These are phyloP conservation scores for Cephus runcator DNA, from an alignment of 2,888 invertebrate species.

Conservation along the genomic window DNA sequence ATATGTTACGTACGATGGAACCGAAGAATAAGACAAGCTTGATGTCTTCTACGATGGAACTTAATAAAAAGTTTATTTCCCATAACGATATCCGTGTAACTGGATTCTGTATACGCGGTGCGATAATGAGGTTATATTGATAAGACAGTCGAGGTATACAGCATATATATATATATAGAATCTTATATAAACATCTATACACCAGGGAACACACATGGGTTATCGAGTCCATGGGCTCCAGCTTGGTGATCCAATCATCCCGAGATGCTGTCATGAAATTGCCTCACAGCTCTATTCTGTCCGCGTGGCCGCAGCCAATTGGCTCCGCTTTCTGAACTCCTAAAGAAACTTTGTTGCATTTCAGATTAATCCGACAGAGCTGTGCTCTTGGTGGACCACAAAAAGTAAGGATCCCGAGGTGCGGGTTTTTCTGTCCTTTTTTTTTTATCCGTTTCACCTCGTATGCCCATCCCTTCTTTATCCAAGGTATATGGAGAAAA, in stretches of 20 bases:
- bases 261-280: slow-evolving; percentile 61
- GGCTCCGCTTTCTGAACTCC: slow-evolving; percentile 40
- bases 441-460: background rate
- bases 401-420: background rate
- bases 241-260: slow-evolving; percentile 60
- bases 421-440: background rate
- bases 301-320: slow-evolving; percentile 57
- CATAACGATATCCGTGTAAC: slow-evolving; percentile 46
- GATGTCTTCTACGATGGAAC: background rate
- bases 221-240: slow-evolving; percentile 47
- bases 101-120: slow-evolving; percentile 41
- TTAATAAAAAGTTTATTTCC: slow-evolving; percentile 44
- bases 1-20: background rate
- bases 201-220: slow-evolving; percentile 24
- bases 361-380: slow-evolving; percentile 44
- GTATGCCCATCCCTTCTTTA: background rate
- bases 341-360: slow-evolving; percentile 55
- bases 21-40: background rate
- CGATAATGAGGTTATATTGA: slow-evolving; percentile 55
- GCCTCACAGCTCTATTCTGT: slow-evolving; percentile 56
- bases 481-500: background rate
- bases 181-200: slow-evolving; percentile 4
- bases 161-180: slow-evolving; percentile 8
- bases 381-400: slow-evolving; percentile 1
- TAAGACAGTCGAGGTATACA: slow-evolving; percentile 29